phyloP scores from a whole-genome alignment of 2,113 vertebrate species.

The Chlamydotis undulata region DNA sequence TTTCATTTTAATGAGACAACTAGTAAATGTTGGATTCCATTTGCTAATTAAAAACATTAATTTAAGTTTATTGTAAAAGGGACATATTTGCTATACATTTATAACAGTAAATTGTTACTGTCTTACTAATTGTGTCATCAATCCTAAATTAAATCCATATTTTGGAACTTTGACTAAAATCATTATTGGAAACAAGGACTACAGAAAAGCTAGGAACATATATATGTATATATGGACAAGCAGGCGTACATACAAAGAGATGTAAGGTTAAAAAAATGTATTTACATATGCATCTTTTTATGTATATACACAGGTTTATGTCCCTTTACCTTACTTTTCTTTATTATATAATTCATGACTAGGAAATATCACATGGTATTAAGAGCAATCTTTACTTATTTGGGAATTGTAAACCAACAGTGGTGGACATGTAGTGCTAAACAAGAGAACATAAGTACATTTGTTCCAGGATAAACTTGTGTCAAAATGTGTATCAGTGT shows the following conservation, averaged over 20 bases:
- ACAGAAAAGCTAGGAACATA: background rate
- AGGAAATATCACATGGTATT: background rate
- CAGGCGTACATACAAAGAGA: background rate
- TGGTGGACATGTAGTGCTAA: background rate
- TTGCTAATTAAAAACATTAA: conserved; percentile 1
- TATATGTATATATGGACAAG: background rate
- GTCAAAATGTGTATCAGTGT: background rate
- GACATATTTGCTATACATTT: background rate
- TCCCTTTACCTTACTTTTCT: background rate
- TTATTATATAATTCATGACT: background rate
- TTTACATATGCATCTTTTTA: background rate
- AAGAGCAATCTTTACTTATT: background rate
- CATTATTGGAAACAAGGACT: background rate
- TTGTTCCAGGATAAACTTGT: background rate
- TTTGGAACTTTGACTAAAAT: background rate
- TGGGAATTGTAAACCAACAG: background rate
- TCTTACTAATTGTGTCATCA: background rate
- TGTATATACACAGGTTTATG: no score
- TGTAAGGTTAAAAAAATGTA: background rate
- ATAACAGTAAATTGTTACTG: background rate
- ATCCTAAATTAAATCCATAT: background rate
- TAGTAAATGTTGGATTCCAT: background rate
- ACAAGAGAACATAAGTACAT: background rate
- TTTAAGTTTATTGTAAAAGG: background rate
- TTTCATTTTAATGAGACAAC: conserved; percentile 22